phyloP scores from a whole-genome alignment of 2,113 vertebrate genomes.

The Micronycteris hirsuta region DNA sequence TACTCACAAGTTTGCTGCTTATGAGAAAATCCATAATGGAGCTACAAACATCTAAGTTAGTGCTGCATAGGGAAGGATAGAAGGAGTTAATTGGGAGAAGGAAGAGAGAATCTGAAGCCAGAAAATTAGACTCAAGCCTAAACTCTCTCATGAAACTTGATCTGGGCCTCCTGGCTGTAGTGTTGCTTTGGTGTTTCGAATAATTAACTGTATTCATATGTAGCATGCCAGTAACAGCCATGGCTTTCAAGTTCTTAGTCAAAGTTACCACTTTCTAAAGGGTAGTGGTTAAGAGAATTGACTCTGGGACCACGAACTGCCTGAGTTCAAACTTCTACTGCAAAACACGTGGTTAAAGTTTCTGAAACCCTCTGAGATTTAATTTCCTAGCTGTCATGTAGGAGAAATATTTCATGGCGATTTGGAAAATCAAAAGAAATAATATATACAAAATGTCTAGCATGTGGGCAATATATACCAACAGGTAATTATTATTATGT shows the following conservation, averaged over 20 bases:
- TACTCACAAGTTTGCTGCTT: not conserved
- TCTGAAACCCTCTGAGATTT: not conserved
- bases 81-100: not conserved
- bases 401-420: not conserved
- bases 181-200: not conserved
- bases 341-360: not conserved
- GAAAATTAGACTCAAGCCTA: not conserved
- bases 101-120: not conserved
- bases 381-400: not conserved
- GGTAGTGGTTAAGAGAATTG: not conserved
- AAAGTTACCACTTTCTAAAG: not conserved
- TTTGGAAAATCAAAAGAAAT: not conserved
- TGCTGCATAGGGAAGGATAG: accelerated
- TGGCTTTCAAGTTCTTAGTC: not conserved
- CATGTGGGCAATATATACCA: not conserved
- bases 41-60: not conserved
- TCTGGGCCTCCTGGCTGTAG: not conserved
- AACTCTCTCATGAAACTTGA: not conserved
- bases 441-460: not conserved
- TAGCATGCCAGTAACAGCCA: accelerated
- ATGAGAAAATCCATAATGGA: not conserved
- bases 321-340: not conserved
- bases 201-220: not conserved
- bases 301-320: not conserved
- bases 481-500: not conserved